Base-by-base conservation (phyloP, 2,113 vertebrate genomes). In the Pelodiscus sinensis region DNA sequence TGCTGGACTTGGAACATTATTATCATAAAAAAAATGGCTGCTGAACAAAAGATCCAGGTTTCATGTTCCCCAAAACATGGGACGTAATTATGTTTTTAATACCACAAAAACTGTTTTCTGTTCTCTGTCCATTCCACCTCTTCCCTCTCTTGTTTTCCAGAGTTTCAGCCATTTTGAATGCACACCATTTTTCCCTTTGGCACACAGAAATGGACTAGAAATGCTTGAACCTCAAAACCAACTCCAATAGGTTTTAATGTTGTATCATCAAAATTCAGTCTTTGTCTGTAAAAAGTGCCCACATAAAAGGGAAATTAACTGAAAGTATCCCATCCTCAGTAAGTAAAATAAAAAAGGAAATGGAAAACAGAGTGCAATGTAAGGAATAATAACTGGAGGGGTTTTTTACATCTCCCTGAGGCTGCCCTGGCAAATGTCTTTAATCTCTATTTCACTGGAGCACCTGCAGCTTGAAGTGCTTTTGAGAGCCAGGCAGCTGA, bases 131-230 rank as follows among this genome's bases (percentile, higher is more conserved):
- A 27, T 90, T 95, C 14, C 15, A 87, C 18, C 38, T 90, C 15
- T 91, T 94, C 77, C 35, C 84, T 96, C 86, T 90, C 55, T 94
- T 81, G 84, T 94, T 96, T 94, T 92, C 62, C 91, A 96, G 92
- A 88, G 31, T 84, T 94, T 73, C 84, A 94, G 95, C 92, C 93
- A 96, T 97, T 94, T 97, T 95, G 94, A 97, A 97, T 89, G 57
- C 35, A 87, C 21, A 75, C 88, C 90, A 94, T 77, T 75, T 96
- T 95, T 52, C 81, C 77, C 87, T 93, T 96, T 97, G 94, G 88
- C 92, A 52, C 58, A 27, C 54, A 88, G 82, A 94, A 88, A 78
- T 81, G 87, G 81, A 77, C 88, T 97, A 90, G 95, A 96, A 97
- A 93, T 82, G 80, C 75, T 90, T 90, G 86, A 92, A 83, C 52